Evolutionary conservation across 1,140 invertebrate species (phyloP).

Genomic region (Psix sp.): DNA sequence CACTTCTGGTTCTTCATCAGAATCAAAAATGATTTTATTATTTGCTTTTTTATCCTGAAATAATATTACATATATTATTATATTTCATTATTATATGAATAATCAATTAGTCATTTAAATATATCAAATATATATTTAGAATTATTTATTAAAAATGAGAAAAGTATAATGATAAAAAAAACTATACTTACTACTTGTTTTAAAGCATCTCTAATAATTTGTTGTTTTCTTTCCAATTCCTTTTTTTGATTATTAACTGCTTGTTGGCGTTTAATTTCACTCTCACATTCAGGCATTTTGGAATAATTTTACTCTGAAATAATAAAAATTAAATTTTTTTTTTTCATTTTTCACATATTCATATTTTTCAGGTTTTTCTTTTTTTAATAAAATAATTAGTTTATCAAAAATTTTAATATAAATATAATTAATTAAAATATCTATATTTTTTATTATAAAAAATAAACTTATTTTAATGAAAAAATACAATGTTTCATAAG

Average conservation of each 20-base stretch:
- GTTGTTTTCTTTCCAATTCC: conserved; percentile 27
- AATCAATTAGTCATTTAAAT: background rate
- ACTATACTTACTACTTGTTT: conserved; percentile 21
- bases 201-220: conserved; percentile 26
- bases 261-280: conserved; percentile 23
- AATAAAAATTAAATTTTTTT: background rate
- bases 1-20: conserved; percentile 55
- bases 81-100: no score
- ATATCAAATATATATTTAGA: background rate
- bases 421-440: no score
- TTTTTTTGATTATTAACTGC: conserved; percentile 19
- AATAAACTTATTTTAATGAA: no score
- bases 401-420: no score
- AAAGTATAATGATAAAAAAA: no score
- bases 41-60: conserved; percentile 28
- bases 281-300: conserved; percentile 11
- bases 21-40: conserved; percentile 32
- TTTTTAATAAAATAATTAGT: no score
- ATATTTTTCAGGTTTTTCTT: no score
- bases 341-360: no score
- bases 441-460: no score
- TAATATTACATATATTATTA: background rate
- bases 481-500: no score
- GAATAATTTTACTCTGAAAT: background rate
- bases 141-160: no score